These are phyloP conservation scores for Prosapia bicincta DNA, from an alignment of 2,888 invertebrate species.

Conservation along the genomic window DNA sequence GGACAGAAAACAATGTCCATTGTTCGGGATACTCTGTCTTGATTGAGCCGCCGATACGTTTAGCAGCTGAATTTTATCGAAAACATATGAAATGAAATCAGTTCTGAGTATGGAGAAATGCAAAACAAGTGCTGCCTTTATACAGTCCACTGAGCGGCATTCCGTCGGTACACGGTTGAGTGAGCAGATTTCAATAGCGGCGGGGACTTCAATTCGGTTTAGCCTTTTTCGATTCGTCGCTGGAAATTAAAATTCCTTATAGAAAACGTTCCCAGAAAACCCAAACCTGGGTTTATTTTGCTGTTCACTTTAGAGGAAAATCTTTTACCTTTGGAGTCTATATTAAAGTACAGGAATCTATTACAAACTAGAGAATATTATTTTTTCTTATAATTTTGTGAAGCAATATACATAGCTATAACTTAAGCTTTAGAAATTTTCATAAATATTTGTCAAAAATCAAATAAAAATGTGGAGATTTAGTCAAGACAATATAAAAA, in stretches of 20 bases:
- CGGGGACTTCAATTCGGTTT: not conserved
- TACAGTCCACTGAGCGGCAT: not conserved
- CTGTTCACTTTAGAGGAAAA: too few relatives aligned
- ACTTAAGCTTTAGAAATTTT: too few relatives aligned
- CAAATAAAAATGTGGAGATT: too few relatives aligned
- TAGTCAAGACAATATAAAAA: too few relatives aligned
- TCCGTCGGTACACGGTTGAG: not conserved
- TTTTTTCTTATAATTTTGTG: too few relatives aligned
- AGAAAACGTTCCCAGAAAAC: too few relatives aligned
- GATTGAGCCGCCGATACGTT: not conserved
- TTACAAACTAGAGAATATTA: too few relatives aligned
- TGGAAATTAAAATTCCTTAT: not conserved
- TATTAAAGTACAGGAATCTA: too few relatives aligned
- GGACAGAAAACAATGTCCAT: not conserved
- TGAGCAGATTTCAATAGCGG: not conserved
- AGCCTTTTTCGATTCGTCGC: not conserved
- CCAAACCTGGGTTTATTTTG: too few relatives aligned
- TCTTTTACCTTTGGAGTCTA: too few relatives aligned
- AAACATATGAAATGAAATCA: not conserved
- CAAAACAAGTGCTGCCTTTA: not conserved
- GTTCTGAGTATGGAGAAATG: not conserved
- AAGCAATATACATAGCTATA: too few relatives aligned
- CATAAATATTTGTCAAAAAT: too few relatives aligned
- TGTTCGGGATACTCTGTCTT: not conserved
- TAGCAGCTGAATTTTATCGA: not conserved